These are phyloP conservation scores for Achlya flavicornis DNA, from an alignment of 2,888 invertebrate species.

Conservation along the genomic window DNA sequence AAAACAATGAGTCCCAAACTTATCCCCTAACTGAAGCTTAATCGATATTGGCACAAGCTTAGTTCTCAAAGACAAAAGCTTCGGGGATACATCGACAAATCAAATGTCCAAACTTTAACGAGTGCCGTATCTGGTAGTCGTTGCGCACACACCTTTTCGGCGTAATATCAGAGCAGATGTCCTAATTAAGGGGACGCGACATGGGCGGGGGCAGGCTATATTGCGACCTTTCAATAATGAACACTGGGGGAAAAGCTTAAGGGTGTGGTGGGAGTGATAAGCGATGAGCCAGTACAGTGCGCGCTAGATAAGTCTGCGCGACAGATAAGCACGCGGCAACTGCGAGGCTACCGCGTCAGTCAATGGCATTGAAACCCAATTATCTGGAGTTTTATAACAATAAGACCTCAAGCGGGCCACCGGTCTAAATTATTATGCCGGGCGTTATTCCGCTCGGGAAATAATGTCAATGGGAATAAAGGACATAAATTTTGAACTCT, in stretches of 20 bases:
- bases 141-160: constrained; percentile 70
- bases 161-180: constrained; percentile 78
- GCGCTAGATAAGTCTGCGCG: constrained; percentile 13
- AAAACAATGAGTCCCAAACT: not conserved
- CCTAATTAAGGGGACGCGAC: constrained; percentile 77
- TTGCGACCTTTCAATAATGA: constrained; percentile 81
- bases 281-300: constrained; percentile 27
- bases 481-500: too few relatives aligned
- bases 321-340: too few relatives aligned
- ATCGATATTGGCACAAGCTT: not conserved
- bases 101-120: constrained; percentile 35
- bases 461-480: too few relatives aligned
- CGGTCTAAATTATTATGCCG: too few relatives aligned
- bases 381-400: too few relatives aligned
- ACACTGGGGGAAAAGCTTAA: constrained; percentile 61
- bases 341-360: too few relatives aligned
- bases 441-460: too few relatives aligned
- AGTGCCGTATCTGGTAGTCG: constrained; percentile 42
- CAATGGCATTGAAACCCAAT: too few relatives aligned
- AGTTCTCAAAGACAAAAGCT: not conserved
- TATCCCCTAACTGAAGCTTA: not conserved
- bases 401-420: too few relatives aligned
- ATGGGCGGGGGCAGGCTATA: constrained; percentile 65
- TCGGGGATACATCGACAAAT: constrained; percentile 9
- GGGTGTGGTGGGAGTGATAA: constrained; percentile 24